Conservation (phyloP, 2,113 vertebrate genomes). For the Eulemur macaco region DNA sequence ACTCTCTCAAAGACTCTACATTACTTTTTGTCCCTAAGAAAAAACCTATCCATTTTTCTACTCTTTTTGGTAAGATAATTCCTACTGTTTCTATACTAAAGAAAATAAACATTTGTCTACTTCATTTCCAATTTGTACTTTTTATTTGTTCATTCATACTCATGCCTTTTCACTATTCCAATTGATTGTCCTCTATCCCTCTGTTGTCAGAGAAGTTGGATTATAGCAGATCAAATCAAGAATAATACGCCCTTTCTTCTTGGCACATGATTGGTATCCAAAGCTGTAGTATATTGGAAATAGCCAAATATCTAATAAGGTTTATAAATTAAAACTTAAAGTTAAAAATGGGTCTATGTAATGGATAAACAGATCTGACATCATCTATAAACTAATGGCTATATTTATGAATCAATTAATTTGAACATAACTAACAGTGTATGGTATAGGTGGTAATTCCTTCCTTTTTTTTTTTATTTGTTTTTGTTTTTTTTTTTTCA, state of each 20-base stretch:
- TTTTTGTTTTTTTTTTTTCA: too few relatives aligned
- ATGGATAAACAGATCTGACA: constrained; percentile 6
- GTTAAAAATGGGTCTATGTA: background rate
- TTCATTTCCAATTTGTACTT: background rate
- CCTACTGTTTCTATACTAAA: background rate
- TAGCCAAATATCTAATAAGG: background rate
- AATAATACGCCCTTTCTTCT: background rate
- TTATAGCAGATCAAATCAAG: background rate
- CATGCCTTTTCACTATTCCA: background rate
- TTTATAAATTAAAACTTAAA: constrained; percentile 23
- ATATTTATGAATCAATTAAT: constrained; percentile 32
- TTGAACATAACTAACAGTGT: background rate
- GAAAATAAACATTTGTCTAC: background rate
- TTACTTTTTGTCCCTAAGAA: background rate
- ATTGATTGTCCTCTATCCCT: background rate
- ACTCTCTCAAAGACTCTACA: background rate
- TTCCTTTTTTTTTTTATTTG: background rate
- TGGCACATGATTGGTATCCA: background rate
- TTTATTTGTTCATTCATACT: background rate
- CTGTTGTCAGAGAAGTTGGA: background rate
- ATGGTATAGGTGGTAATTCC: background rate
- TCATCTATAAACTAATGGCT: constrained; percentile 12
- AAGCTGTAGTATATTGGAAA: background rate
- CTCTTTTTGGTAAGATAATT: background rate
- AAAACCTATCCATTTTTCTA: background rate